Base-by-base conservation (phyloP, 1,140 invertebrate genomes). In the Papilio polytes region DNA sequence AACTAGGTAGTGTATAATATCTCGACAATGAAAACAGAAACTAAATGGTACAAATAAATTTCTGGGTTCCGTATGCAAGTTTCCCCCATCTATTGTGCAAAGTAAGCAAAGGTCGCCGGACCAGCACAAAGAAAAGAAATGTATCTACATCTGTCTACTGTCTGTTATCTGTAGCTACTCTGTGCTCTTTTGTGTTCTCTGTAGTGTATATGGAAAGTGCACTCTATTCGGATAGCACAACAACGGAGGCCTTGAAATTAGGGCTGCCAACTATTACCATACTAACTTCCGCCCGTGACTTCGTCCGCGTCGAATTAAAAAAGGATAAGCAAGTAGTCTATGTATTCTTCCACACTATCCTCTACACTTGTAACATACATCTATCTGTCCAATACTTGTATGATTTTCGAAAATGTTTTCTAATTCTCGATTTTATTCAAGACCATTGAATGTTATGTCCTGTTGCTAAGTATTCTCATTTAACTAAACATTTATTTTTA, bases 191-290 rank as follows among this genome's bases (percentile, higher is more conserved):
- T 59, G 76, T 63, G 41, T 66, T 46, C 53, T 66, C 53, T 56
- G 53, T 56, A 56, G 56, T 78, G 56, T 63, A 46, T 66, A 78
- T 78, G 56, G 56, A 78, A 78, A 78, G 56, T 78, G 77, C 77
- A 78, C 77, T 44, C 59, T 78, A 15, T 78, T 78, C 59, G 56
- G 77, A 78, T 78, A 44, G 41, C 59, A 63, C 77, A 63, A 78
- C 59, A 44, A 18, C 10, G 76, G 36, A 44, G 31, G 59, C 53
- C 77, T 78, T 66, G 76, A 70, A 70, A 70, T 15, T 70, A 70
- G 63, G 63, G 63, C 26, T 70, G 63, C 26, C 63, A 70, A 31
- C 63, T 22, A 6, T 63, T 63, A 63, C n/a, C 3, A 3, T 59
- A 10, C 9, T 26, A 2, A 1, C 7, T 41, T 41, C 8, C 7